Base-by-base conservation (phyloP, 35 echinoderm and acorn worm species). In the Stichopus chloronotus region DNA sequence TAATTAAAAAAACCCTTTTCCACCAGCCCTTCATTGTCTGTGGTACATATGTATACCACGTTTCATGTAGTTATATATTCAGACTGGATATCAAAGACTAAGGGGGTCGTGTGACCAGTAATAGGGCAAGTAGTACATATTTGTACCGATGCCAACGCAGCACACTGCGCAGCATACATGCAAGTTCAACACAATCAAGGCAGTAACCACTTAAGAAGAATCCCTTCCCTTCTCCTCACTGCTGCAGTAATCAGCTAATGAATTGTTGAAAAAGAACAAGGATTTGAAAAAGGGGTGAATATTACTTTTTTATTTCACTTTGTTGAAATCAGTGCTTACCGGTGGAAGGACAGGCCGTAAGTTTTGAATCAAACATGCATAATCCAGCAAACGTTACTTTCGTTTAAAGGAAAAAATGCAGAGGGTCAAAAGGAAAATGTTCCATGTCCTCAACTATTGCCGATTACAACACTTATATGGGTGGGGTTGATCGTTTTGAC, bases 371-470 rank as follows among this genome's bases (percentile, higher is more conserved):
- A 79, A 79, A 79, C 77, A 79, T 79, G 77, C 77, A 79, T 79
- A 79, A 79, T 79, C 77, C 77, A 79, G 77, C 77, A 84, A 43
- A 84, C 53, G 81, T 84, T 84, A 84, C 52, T 84, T 84, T 43
- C 81, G 81, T 84, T 8, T 43, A 84, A 84, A 84, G 55, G 81
- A 84, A 84, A 84, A 84, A 84, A 84, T 84, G 81, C 81, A 52
- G 81, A 84, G 55, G 81, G 81, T 84, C 11, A 57, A 8, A 84
- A 84, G 81, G 81, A 84, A 84, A 84, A 84, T 79, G n/a, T 79
- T 52, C 77, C 77, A 79, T 79, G 77, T n/a, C 77, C 77, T 79
- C 6, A 52, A 79, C 81, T 52, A 84, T 55, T 84, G 43, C 25
- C 9, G 25, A 86, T 57, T 54, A 86, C n/a, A n/a, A n/a, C 58